Evolutionary conservation across 1,140 invertebrate species (phyloP).

Genomic region (Drosophila lacertosa): DNA sequence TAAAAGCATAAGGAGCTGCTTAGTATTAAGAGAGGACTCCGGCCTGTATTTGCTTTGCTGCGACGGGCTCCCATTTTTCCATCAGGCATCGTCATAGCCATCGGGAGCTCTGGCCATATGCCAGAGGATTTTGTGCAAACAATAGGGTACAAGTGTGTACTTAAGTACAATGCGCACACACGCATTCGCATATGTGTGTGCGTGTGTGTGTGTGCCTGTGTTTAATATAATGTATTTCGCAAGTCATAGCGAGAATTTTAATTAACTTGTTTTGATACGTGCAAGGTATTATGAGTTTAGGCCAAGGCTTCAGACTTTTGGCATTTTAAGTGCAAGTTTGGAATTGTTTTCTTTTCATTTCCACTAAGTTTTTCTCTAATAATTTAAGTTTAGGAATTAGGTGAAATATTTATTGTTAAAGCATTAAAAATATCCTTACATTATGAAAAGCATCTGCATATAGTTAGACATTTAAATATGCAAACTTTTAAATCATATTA

Average conservation of each 20-base stretch:
- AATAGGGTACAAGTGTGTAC: constrained; percentile 58
- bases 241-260: constrained; percentile 73
- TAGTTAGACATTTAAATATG: too few relatives aligned
- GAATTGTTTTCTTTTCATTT: neutral
- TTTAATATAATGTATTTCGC: constrained; percentile 36
- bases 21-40: constrained; percentile 61
- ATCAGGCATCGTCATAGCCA: constrained; percentile 15
- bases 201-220: neutral
- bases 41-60: constrained; percentile 62
- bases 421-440: too few relatives aligned
- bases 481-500: too few relatives aligned
- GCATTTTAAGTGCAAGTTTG: constrained; percentile 1
- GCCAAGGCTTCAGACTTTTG: neutral
- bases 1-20: constrained; percentile 37
- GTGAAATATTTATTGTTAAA: too few relatives aligned
- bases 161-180: constrained; percentile 32
- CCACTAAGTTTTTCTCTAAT: neutral
- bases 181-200: neutral
- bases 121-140: constrained; percentile 48
- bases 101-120: constrained; percentile 32
- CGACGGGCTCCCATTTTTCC: constrained; percentile 23
- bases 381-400: neutral
- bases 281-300: constrained; percentile 4
- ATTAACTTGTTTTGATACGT: constrained; percentile 72
- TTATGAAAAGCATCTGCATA: too few relatives aligned